These are phyloP conservation scores for Liasis olivaceus DNA, from an alignment of 2,797 vertebrate species.

Conservation along the genomic window DNA sequence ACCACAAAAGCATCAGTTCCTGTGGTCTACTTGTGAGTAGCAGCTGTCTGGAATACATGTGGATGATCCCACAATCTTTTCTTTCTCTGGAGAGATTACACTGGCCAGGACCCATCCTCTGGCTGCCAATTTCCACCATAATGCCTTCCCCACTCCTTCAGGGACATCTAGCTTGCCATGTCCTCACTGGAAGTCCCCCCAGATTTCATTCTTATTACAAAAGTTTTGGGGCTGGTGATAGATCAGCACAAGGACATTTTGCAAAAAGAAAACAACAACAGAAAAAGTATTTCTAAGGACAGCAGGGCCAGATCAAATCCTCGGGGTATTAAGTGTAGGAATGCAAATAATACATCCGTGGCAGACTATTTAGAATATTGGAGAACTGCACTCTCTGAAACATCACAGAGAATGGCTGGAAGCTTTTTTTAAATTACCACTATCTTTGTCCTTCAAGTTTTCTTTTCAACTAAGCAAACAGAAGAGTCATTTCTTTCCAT, in stretches of 20 bases:
- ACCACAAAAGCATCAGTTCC: no score
- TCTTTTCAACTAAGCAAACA: not conserved
- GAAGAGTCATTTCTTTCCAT: not conserved
- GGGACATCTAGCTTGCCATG: no score
- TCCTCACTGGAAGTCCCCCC: no score
- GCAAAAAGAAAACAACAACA: not conserved
- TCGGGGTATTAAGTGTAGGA: not conserved
- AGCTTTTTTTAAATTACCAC: not conserved
- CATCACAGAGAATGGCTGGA: not conserved
- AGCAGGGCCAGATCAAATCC: not conserved
- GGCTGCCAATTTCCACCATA: no score
- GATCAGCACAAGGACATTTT: constrained; percentile 17
- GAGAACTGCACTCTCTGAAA: not conserved
- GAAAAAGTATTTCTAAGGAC: not conserved
- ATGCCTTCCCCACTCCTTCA: no score
- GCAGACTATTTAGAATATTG: not conserved
- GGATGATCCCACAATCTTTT: no score
- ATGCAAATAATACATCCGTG: not conserved
- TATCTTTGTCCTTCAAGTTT: not conserved
- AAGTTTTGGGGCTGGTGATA: constrained; percentile 7
- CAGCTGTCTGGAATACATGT: no score
- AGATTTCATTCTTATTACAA: not conserved
- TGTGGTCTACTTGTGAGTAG: no score
- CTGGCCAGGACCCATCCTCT: no score
- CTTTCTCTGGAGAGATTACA: no score